phyloP scores from a whole-genome alignment of 2,888 invertebrate genomes.

The Caradrina kadenii region DNA sequence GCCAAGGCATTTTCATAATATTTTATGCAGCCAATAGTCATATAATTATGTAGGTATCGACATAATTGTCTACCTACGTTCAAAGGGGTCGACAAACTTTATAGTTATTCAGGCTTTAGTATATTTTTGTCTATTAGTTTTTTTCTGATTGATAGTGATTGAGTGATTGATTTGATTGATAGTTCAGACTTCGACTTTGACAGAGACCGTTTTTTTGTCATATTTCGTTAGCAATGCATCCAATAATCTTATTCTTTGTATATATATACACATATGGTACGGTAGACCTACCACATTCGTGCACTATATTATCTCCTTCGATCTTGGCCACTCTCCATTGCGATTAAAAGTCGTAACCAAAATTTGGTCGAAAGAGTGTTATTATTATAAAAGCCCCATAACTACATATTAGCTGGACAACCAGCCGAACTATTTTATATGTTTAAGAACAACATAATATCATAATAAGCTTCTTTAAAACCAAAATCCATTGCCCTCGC shows the following conservation, averaged over 20 bases:
- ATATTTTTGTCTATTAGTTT: not conserved
- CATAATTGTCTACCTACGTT: not conserved
- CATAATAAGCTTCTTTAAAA: constrained; percentile 23
- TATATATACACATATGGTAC: too few relatives aligned
- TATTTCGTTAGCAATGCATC: too few relatives aligned
- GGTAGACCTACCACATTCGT: not conserved
- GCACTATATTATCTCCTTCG: not conserved
- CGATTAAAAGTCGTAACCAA: not conserved
- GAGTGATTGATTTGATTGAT: too few relatives aligned
- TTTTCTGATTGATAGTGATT: too few relatives aligned
- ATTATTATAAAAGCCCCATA: constrained; percentile 42
- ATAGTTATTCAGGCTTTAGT: constrained; percentile 13
- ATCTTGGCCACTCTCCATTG: not conserved
- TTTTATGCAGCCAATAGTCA: not conserved
- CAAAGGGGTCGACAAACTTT: not conserved
- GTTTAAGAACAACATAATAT: constrained; percentile 46
- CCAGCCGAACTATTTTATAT: constrained; percentile 45
- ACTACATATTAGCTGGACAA: constrained; percentile 45
- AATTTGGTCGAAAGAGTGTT: constrained; percentile 15
- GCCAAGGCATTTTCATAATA: not conserved
- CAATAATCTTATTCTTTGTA: too few relatives aligned
- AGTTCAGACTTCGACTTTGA: too few relatives aligned
- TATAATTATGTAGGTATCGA: constrained; percentile 10
- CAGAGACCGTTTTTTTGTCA: too few relatives aligned
- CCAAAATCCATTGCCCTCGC: constrained; percentile 54